phyloP scores from a whole-genome alignment of 2,797 vertebrate species.

The Danio albolineatus region DNA sequence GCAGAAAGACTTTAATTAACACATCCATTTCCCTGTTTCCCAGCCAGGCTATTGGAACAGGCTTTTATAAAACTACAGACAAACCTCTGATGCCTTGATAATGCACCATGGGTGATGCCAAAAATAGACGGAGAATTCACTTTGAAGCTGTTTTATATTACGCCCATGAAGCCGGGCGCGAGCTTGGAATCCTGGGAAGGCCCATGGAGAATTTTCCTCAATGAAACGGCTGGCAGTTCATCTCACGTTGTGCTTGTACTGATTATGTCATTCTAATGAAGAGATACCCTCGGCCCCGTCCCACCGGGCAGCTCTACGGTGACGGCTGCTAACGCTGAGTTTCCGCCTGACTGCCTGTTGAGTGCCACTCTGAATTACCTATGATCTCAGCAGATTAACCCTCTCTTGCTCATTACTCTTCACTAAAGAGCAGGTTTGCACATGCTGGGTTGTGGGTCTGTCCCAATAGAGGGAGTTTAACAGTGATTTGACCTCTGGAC shows the following conservation, averaged over 20 bases:
- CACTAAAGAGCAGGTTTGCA: not conserved
- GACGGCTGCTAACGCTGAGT: conserved; percentile 43
- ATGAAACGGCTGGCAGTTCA: conserved; percentile 54
- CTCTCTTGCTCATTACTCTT: conserved; percentile 28
- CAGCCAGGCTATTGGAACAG: not conserved
- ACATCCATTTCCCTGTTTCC: not conserved
- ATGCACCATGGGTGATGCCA: conserved; percentile 28
- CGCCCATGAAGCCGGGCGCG: conserved; percentile 20
- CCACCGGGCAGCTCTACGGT: conserved; percentile 46
- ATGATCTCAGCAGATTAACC: conserved; percentile 66
- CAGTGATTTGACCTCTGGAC: not conserved
- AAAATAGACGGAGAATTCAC: conserved; percentile 55
- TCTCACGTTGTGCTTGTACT: conserved; percentile 65
- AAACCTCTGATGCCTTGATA: conserved; percentile 38
- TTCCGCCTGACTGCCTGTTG: conserved; percentile 64
- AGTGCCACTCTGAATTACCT: conserved; percentile 58
- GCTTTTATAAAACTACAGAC: conserved; percentile 12
- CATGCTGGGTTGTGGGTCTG: not conserved
- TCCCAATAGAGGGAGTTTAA: conserved; percentile 1
- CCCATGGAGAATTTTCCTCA: conserved; percentile 55
- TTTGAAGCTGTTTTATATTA: conserved; percentile 49
- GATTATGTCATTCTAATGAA: conserved; percentile 70
- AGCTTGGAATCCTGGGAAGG: conserved; percentile 37
- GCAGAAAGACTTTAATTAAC: conserved; percentile 50
- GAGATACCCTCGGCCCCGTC: conserved; percentile 56